phyloP scores from a whole-genome alignment of 2,888 invertebrate species.

The Neoaliturus tenellus region DNA sequence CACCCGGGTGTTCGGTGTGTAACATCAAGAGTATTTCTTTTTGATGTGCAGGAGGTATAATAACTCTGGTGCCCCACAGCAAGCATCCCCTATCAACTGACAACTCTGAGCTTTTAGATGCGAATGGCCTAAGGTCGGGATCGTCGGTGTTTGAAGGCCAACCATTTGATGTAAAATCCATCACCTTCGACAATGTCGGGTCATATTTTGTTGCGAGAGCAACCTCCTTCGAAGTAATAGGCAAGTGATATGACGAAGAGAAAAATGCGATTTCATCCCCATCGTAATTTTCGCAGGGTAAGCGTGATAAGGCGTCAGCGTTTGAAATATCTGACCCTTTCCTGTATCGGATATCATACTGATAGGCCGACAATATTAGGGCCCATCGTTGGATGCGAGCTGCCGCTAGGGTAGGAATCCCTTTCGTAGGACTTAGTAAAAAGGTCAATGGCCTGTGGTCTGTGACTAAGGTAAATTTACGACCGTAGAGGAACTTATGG shows the following conservation, averaged over 20 bases:
- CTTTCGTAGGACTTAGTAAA: not conserved
- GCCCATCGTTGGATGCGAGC: constrained; percentile 15
- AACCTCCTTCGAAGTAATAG: not conserved
- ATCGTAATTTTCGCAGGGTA: not conserved
- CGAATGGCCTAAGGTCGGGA: not conserved
- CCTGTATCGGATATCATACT: not conserved
- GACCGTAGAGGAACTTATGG: constrained; percentile 52
- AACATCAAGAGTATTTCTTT: not conserved
- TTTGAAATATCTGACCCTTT: not conserved
- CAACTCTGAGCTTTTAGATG: not conserved
- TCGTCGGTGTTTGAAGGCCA: not conserved
- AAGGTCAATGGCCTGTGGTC: not conserved
- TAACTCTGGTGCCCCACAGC: not conserved
- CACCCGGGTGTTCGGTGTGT: not conserved
- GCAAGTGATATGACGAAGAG: not conserved
- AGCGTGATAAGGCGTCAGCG: not conserved
- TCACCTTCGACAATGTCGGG: not conserved
- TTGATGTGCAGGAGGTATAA: not conserved
- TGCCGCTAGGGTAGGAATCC: not conserved
- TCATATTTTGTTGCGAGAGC: not conserved
- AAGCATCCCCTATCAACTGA: not conserved
- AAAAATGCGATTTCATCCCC: not conserved
- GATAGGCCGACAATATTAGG: not conserved
- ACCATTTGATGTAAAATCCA: not conserved
- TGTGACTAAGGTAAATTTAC: constrained; percentile 58